Conservation (phyloP, 1,140 invertebrate genomes). For the Calephelis nemesis region DNA sequence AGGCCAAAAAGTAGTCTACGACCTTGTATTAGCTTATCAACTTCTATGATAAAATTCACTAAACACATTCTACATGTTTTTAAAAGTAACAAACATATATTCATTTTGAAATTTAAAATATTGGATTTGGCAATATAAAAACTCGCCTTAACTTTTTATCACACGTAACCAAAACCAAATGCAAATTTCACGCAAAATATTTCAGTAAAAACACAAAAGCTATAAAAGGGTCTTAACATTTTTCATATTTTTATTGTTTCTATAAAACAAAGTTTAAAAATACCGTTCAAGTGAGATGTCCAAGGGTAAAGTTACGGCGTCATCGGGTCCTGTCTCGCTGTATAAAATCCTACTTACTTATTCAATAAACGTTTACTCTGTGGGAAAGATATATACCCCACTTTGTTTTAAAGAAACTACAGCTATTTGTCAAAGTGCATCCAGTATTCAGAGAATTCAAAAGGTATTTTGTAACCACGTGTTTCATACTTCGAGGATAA, state of each 20-base stretch:
- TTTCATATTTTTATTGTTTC: background rate
- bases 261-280: conserved; percentile 11
- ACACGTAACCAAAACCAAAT: no score
- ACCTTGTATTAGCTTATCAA: no score
- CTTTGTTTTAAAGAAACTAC: conserved; percentile 63
- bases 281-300: conserved; percentile 12
- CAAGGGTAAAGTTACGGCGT: conserved; percentile 24
- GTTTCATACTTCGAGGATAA: conserved; percentile 20
- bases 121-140: no score
- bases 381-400: conserved; percentile 65
- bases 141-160: no score
- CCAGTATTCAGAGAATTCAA: conserved; percentile 49
- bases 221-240: background rate
- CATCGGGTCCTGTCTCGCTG: conserved; percentile 33
- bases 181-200: background rate
- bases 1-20: no score
- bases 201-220: no score
- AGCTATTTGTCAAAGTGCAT: conserved; percentile 60
- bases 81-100: no score
- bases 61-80: no score
- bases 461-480: conserved; percentile 33
- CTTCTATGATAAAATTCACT: no score
- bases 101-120: no score
- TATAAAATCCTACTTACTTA: conserved; percentile 62
- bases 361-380: conserved; percentile 64